These are phyloP conservation scores for Archips xylosteana DNA, from an alignment of 2,888 invertebrate species.

Conservation along the genomic window DNA sequence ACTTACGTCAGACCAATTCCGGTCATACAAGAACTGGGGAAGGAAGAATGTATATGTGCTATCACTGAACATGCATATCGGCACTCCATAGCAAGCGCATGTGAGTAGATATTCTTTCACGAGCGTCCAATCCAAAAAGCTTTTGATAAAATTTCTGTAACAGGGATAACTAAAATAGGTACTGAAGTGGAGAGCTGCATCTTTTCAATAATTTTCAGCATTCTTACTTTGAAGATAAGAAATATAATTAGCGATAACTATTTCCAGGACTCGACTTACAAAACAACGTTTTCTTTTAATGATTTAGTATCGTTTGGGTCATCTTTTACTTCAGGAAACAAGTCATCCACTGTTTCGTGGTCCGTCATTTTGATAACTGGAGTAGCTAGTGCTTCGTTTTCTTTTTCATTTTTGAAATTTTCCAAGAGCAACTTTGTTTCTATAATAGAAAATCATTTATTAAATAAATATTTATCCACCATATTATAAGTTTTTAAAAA, in stretches of 20 bases:
- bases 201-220: too few species aligned
- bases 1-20: constrained; percentile 12
- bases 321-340: neutral
- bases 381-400: neutral
- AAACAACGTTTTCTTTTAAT: neutral
- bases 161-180: neutral
- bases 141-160: constrained; percentile 1
- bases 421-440: constrained; percentile 4
- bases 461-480: too few species aligned
- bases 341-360: neutral
- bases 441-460: neutral
- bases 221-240: too few species aligned
- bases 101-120: neutral
- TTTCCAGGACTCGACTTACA: neutral
- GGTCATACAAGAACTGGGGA: neutral
- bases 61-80: constrained; percentile 5
- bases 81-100: constrained; percentile 1
- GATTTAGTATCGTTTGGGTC: neutral
- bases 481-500: too few species aligned
- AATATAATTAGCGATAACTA: neutral
- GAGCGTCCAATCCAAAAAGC: neutral
- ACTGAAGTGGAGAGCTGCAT: too few species aligned
- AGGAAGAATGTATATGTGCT: constrained; percentile 1
- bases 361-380: constrained; percentile 9
- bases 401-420: neutral